Evolutionary conservation across 2,888 invertebrate species (phyloP).

Genomic region (Drosophila cognata): DNA sequence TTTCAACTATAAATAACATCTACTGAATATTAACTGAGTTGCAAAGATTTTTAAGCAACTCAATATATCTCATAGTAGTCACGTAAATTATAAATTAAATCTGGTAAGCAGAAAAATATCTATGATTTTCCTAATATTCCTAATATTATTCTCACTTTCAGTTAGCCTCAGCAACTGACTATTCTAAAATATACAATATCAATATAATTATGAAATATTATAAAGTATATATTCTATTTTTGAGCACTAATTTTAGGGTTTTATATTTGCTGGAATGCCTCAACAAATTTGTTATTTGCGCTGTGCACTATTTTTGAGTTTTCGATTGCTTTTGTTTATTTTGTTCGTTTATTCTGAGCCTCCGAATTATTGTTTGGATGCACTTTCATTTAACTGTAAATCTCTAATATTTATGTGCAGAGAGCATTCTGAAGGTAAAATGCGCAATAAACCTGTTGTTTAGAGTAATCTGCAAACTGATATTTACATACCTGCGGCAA

Average conservation of each 20-base stretch:
- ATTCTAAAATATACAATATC: neutral
- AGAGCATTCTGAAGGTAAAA: slow-evolving; percentile 37
- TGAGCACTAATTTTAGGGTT: neutral
- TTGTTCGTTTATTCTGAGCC: slow-evolving; percentile 11
- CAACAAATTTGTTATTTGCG: slow-evolving; percentile 67
- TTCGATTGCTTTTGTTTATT: slow-evolving; percentile 56
- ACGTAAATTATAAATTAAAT: neutral
- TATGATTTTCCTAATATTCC: no score
- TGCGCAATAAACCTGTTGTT: slow-evolving; percentile 9
- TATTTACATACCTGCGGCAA: slow-evolving; percentile 61
- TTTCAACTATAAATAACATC: neutral
- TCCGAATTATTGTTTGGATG: neutral
- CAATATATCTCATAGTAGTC: neutral
- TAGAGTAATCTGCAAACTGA: slow-evolving; percentile 16
- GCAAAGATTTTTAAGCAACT: neutral
- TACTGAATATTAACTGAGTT: neutral
- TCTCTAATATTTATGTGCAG: slow-evolving; percentile 35
- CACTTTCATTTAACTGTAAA: slow-evolving; percentile 28
- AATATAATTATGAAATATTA: neutral
- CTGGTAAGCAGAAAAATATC: neutral
- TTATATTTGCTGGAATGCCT: slow-evolving; percentile 44
- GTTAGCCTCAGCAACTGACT: neutral
- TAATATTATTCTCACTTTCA: neutral
- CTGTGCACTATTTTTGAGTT: slow-evolving; percentile 13
- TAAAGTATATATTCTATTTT: neutral